phyloP scores from a whole-genome alignment of 1,140 invertebrate species.

The Neodiprion pinetum region DNA sequence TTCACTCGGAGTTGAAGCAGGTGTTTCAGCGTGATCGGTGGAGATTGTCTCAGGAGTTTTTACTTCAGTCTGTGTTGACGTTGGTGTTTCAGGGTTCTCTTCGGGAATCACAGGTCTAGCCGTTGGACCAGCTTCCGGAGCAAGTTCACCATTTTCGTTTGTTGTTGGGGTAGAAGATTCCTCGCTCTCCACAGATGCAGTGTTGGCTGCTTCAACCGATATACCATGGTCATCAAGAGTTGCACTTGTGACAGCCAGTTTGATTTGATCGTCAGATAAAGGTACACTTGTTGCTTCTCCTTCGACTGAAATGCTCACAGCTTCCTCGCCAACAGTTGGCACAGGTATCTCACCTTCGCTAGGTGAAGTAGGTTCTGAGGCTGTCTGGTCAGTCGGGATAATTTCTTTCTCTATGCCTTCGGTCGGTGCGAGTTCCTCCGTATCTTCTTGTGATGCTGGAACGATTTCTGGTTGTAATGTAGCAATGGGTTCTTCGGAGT shows the following conservation, averaged over 20 bases:
- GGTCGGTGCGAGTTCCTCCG: constrained; percentile 21
- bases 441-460: constrained; percentile 1
- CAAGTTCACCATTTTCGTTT: too few species aligned
- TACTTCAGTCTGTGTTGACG: background rate
- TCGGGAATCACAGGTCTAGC: background rate
- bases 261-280: background rate
- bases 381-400: constrained; percentile 23
- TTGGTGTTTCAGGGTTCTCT: background rate
- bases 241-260: background rate
- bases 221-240: background rate
- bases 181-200: too few species aligned
- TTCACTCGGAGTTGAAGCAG: background rate
- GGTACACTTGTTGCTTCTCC: background rate
- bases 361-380: constrained; percentile 18
- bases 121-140: too few species aligned
- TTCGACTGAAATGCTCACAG: background rate
- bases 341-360: constrained; percentile 15
- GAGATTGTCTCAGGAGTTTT: background rate
- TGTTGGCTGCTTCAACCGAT: too few species aligned
- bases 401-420: constrained; percentile 27
- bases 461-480: constrained; percentile 27
- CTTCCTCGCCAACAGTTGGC: background rate
- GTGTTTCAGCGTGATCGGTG: background rate
- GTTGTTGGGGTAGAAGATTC: too few species aligned
- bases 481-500: constrained; percentile 5